A percentile compares a stretch with the other conserved stretches of the same genome.
phyloP scores from a whole-genome alignment of 2,888 invertebrate species.

The Gnatocerus cornutus region DNA sequence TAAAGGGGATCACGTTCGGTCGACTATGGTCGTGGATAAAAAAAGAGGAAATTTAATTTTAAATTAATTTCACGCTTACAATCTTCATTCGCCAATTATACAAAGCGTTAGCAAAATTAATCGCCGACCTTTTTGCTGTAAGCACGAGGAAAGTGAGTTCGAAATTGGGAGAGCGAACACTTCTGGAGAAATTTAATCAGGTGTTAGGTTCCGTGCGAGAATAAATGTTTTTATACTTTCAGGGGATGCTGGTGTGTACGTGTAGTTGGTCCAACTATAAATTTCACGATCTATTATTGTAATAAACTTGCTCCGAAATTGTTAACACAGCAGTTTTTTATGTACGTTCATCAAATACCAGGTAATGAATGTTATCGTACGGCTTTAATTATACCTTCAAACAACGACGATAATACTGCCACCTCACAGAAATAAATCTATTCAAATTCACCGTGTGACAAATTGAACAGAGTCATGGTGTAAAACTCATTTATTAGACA shows the following conservation, averaged over 20 bases:
- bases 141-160: constrained; percentile 8
- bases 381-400: not conserved
- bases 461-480: not conserved
- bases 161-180: not conserved
- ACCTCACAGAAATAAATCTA: not conserved
- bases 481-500: constrained; percentile 12
- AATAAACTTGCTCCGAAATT: no score
- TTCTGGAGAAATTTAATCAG: constrained; percentile 2
- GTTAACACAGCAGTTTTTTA: no score
- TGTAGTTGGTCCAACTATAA: no score
- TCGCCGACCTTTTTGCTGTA: constrained; percentile 21
- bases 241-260: no score
- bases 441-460: not conserved
- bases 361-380: no score
- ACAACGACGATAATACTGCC: not conserved
- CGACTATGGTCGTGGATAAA: not conserved
- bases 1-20: constrained; percentile 35
- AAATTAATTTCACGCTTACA: constrained; percentile 38
- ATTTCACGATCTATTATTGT: no score
- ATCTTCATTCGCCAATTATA: constrained; percentile 37
- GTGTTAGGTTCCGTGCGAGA: not conserved
- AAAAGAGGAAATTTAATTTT: constrained; percentile 37
- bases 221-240: no score
- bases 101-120: constrained; percentile 30
- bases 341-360: no score